Evolutionary conservation across 2,113 vertebrate species (phyloP).

Genomic region (Scartelaos histophorus): DNA sequence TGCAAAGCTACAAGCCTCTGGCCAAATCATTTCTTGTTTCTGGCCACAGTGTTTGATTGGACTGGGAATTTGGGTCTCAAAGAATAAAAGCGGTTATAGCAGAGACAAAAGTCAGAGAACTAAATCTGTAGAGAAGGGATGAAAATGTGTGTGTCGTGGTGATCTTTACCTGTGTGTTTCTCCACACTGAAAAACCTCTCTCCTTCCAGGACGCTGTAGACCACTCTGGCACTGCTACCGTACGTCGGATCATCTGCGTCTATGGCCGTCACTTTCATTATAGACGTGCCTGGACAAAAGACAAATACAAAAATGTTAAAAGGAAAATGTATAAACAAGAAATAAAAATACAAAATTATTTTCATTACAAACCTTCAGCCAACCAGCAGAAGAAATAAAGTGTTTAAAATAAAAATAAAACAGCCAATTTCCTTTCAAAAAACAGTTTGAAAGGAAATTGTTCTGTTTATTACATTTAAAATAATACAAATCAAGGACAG

Average conservation of each 20-base stretch:
- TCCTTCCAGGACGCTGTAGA: slow-evolving; percentile 95
- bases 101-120: background rate
- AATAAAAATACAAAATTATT: background rate
- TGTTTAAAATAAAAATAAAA: too few species aligned
- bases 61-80: slow-evolving; percentile 23
- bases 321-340: background rate
- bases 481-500: too few species aligned
- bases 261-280: slow-evolving; percentile 95
- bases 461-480: too few species aligned
- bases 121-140: background rate
- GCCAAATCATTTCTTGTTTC: slow-evolving; percentile 30
- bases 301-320: slow-evolving; percentile 4
- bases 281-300: slow-evolving; percentile 87
- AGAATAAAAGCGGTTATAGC: slow-evolving; percentile 9
- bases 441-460: too few species aligned
- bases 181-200: slow-evolving; percentile 94
- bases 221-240: slow-evolving; percentile 91
- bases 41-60: slow-evolving; percentile 20
- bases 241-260: slow-evolving; percentile 96
- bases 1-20: slow-evolving; percentile 17
- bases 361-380: too few species aligned
- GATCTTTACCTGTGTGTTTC: slow-evolving; percentile 87
- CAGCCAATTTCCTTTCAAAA: too few species aligned
- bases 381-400: too few species aligned
- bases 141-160: background rate